A percentile compares a stretch with the other conserved stretches of the same genome.
phyloP scores from a whole-genome alignment of 53 echinoderm and acorn worm species.

The Henricia sp. region DNA sequence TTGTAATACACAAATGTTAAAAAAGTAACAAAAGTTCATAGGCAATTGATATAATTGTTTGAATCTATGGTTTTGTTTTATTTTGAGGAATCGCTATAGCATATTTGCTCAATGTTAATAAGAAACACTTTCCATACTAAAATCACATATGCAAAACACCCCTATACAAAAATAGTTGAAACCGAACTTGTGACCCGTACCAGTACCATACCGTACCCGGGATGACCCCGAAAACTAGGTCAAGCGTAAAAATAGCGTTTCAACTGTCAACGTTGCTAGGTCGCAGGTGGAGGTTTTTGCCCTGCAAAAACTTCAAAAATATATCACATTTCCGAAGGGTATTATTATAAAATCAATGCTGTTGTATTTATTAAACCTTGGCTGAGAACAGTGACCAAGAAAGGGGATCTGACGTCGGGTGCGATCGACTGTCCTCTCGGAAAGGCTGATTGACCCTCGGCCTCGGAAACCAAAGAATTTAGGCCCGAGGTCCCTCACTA shows the following conservation, averaged over 20 bases:
- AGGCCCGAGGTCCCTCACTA: neutral
- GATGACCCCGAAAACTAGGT: slow-evolving; percentile 1
- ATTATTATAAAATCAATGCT: slow-evolving; percentile 16
- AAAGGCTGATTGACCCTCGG: neutral
- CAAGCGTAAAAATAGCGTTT: neutral
- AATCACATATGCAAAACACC: neutral
- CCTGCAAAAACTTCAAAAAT: slow-evolving; percentile 3
- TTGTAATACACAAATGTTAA: no score
- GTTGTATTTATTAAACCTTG: slow-evolving; percentile 1
- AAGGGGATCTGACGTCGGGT: neutral
- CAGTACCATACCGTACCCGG: no score
- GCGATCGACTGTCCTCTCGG: no score
- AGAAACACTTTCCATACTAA: neutral
- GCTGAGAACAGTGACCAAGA: neutral
- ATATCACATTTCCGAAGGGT: slow-evolving; percentile 27
- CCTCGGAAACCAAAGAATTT: slow-evolving; percentile 10
- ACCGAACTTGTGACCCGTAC: no score
- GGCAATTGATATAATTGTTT: no score
- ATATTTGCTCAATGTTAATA: neutral
- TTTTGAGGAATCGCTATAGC: neutral
- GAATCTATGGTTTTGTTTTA: no score
- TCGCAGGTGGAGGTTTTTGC: neutral
- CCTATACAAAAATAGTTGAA: slow-evolving; percentile 6
- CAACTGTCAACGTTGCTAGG: slow-evolving; percentile 27
- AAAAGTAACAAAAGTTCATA: no score